phyloP scores from a whole-genome alignment of 1,140 invertebrate species.

The Leguminivora glycinivorella region DNA sequence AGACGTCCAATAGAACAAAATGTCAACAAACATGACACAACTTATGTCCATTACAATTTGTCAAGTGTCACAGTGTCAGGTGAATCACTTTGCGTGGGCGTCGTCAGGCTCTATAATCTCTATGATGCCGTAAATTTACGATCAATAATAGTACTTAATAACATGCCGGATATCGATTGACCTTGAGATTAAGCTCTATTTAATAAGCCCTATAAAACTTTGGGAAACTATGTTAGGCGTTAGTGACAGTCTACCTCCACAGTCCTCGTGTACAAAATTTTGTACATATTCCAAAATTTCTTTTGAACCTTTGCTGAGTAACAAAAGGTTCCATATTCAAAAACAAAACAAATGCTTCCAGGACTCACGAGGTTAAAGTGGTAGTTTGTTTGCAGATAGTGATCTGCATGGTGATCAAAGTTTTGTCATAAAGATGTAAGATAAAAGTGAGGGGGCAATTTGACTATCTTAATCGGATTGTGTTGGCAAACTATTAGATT shows the following conservation, averaged over 20 bases:
- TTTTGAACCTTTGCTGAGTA: too few relatives aligned
- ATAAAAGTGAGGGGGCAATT: conserved; percentile 4
- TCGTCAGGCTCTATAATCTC: conserved; percentile 17
- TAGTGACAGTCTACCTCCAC: too few relatives aligned
- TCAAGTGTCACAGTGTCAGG: conserved; percentile 13
- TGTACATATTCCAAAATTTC: too few relatives aligned
- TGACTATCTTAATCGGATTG: not conserved
- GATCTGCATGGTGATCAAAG: not conserved
- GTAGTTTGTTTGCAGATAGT: not conserved
- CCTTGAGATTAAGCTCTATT: conserved; percentile 11
- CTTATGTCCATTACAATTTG: conserved; percentile 24
- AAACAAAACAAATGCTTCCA: too few relatives aligned
- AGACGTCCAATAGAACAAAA: not conserved
- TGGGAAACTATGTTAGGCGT: conserved; percentile 2
- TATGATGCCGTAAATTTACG: conserved; percentile 19
- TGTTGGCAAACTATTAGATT: not conserved
- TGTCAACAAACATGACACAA: conserved; percentile 15
- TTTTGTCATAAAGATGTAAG: conserved; percentile 11
- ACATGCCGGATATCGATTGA: conserved; percentile 16
- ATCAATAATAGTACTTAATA: not conserved
- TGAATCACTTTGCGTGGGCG: conserved; percentile 18
- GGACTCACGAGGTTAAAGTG: not conserved
- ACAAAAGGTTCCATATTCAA: too few relatives aligned
- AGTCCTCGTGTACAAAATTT: too few relatives aligned
- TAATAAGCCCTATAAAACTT: not conserved